Base-by-base conservation (phyloP, 1,140 invertebrate genomes). In the Bombus cullumanus region DNA sequence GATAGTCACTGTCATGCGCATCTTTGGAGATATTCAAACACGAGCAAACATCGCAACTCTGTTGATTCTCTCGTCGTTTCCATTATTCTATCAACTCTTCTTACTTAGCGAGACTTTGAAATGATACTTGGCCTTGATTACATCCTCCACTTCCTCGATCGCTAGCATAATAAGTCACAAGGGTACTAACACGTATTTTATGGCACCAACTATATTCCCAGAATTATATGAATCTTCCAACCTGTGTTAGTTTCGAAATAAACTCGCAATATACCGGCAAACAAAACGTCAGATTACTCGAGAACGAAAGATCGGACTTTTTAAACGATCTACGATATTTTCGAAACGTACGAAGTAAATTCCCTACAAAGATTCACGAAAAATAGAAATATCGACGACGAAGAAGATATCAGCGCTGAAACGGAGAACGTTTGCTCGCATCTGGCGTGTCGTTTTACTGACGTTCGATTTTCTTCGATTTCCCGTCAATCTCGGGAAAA, bases 61-160 rank as follows among this genome's bases (percentile, higher is more conserved):
- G 22, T 25, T 37, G 37, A 75, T 57, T 59, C 34, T 8, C n/a
- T 28, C 5, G 15, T 31, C 41, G 13, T 73, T 73, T 73, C 74
- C 53, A 76, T 76, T 39, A 76, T 76, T 59, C 53, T 53, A 8
- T 39, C 25, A 59, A n/a, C 13, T 59, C 74, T 59, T 59, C 74
- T 59, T 59, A 37, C 53, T 28, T 25, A 53, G 1, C 74, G 15
- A 28, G 53, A 13, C 47, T 76, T 34, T 76, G 37, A 76, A 76
- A 76, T 39, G 74, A 59, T 37, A 28, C 47, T 39, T 76, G 74
- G 47, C 74, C 74, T 76, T 76, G 74, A 76, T 76, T 76, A 59
- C 74, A 39, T 62, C 47, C 47, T 59, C 34, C 53, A 76, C 74
- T 76, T 76, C 53, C 74, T 57, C 53, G 25, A 39, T 31, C 53